Evolutionary conservation across 2,888 invertebrate genomes (phyloP).

Genomic region (Hypena proboscidalis): DNA sequence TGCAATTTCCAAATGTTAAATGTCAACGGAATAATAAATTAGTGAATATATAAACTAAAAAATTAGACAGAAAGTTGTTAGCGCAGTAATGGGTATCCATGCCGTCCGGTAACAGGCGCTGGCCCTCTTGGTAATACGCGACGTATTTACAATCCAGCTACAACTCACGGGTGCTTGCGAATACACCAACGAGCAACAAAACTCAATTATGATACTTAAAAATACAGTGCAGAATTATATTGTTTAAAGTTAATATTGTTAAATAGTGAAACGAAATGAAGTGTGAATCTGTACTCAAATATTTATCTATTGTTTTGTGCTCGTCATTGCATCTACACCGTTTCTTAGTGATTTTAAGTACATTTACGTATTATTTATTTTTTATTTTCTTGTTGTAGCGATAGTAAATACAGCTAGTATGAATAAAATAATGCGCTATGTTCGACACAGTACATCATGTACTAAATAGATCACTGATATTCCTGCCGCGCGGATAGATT

Average conservation of each 20-base stretch:
- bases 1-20: too few relatives aligned
- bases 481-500: background rate
- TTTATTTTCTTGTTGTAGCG: constrained; percentile 25
- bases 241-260: constrained; percentile 23
- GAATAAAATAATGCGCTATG: constrained; percentile 57
- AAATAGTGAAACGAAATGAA: constrained; percentile 32
- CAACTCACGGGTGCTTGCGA: constrained; percentile 5
- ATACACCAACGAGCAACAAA: constrained; percentile 16
- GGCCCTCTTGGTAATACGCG: constrained; percentile 43
- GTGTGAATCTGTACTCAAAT: constrained; percentile 24
- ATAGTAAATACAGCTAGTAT: constrained; percentile 44
- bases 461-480: constrained; percentile 40
- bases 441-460: constrained; percentile 64
- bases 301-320: constrained; percentile 18
- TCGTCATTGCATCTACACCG: constrained; percentile 21
- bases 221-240: constrained; percentile 31
- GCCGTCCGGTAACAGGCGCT: too few relatives aligned
- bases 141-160: constrained; percentile 42
- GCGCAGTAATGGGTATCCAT: too few relatives aligned
- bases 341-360: constrained; percentile 1
- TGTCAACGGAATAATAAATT: too few relatives aligned
- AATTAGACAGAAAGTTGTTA: too few relatives aligned
- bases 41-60: too few relatives aligned
- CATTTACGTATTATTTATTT: constrained; percentile 1
- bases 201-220: constrained; percentile 19